phyloP scores from a whole-genome alignment of 1,140 invertebrate species.

The Periplaneta americana region DNA sequence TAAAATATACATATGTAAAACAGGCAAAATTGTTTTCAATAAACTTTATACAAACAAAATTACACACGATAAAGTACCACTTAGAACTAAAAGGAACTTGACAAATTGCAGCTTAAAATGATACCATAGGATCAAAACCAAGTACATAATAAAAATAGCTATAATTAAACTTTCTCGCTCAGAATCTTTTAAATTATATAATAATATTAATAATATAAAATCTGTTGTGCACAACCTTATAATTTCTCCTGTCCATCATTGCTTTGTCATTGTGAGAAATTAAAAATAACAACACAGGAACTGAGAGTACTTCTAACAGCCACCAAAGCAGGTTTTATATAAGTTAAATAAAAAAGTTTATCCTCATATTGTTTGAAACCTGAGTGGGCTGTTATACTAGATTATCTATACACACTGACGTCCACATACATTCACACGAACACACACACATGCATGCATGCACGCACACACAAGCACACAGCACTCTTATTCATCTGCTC shows the following conservation, averaged over 20 bases:
- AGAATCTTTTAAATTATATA: not conserved
- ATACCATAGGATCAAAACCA: slow-evolving; percentile 2
- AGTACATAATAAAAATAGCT: not conserved
- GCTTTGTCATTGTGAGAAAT: not conserved
- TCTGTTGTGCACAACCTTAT: not conserved
- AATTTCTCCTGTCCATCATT: not conserved
- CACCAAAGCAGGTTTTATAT: not conserved
- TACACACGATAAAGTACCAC: not conserved
- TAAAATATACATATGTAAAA: not conserved
- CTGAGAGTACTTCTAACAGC: not conserved
- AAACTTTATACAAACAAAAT: slow-evolving; percentile 7
- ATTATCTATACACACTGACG: not conserved
- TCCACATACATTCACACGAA: not conserved
- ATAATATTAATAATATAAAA: not conserved
- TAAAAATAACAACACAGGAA: not conserved
- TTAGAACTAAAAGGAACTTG: slow-evolving; percentile 9
- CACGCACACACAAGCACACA: not conserved
- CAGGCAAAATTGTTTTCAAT: not conserved
- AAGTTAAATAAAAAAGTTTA: not conserved
- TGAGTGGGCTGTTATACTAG: not conserved
- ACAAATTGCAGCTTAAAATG: not conserved
- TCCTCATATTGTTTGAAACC: not conserved
- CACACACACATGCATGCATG: not conserved
- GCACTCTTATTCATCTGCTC: not conserved
- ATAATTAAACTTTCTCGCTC: not conserved